A percentile compares a stretch with the other conserved stretches of the same genome.
These are phyloP conservation scores for Tholera decimalis DNA, from an alignment of 2,888 invertebrate species.

Conservation along the genomic window DNA sequence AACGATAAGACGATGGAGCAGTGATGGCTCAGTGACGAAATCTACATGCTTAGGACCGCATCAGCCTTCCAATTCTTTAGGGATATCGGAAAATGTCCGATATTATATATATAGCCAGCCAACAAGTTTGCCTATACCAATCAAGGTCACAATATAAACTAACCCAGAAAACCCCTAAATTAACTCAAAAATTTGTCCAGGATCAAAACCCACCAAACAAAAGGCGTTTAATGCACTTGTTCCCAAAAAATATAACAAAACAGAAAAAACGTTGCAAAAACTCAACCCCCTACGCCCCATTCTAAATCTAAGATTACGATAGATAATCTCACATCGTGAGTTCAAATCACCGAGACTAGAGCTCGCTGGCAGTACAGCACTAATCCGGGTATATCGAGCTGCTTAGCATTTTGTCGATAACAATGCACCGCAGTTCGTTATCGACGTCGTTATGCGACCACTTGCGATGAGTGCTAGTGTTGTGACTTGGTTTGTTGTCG, in stretches of 20 bases:
- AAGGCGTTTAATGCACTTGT: not conserved
- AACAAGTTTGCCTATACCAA: no score
- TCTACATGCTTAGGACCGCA: no score
- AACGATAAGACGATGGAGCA: no score
- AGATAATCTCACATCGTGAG: constrained; percentile 24
- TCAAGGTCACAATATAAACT: not conserved
- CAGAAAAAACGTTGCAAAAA: not conserved
- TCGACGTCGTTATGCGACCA: constrained; percentile 86
- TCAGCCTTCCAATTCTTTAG: no score
- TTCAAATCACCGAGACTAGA: constrained; percentile 35
- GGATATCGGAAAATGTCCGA: no score
- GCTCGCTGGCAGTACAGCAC: constrained; percentile 31
- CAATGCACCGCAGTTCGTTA: constrained; percentile 86
- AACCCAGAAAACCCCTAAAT: not conserved
- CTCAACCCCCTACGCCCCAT: not conserved
- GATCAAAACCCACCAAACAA: not conserved
- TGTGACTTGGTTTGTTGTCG: constrained; percentile 31
- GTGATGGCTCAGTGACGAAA: no score
- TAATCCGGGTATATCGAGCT: constrained; percentile 65
- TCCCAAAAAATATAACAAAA: not conserved
- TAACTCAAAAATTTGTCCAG: no score
- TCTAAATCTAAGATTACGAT: constrained; percentile 32
- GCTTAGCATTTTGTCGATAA: constrained; percentile 79
- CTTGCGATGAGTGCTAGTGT: constrained; percentile 77
- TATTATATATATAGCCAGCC: no score